Conservation (phyloP, 2,797 vertebrate species). For the Todus mexicanus region DNA sequence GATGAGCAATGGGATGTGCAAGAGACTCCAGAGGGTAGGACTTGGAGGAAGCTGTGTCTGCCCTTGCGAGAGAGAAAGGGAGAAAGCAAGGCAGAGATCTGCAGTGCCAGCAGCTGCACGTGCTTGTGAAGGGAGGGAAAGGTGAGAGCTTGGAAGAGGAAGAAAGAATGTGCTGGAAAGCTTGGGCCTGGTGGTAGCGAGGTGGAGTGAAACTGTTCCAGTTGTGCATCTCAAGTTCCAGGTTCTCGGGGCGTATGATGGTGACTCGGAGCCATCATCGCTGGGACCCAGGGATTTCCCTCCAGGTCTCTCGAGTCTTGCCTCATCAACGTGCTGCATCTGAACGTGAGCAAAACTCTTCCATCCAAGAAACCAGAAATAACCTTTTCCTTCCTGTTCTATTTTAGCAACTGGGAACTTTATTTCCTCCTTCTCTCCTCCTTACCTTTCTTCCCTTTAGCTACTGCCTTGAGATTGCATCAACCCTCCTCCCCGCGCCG, state of each 20-base stretch:
- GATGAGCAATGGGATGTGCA: not conserved
- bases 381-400: constrained; percentile 58
- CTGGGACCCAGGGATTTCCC: constrained; percentile 8
- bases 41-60: not conserved
- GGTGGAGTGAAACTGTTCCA: not conserved
- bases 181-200: not conserved
- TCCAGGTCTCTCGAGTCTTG: constrained; percentile 5
- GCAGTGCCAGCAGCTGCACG: not conserved
- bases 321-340: not conserved
- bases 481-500: not conserved
- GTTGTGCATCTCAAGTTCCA: not conserved
- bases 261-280: not conserved
- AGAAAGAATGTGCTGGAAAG: not conserved
- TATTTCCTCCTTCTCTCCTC: constrained; percentile 33
- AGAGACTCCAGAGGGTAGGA: not conserved
- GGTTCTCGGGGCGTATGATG: not conserved
- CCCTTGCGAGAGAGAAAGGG: not conserved
- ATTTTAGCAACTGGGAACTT: constrained; percentile 37
- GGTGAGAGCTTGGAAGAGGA: not conserved
- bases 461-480: constrained; percentile 41
- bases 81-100: not conserved
- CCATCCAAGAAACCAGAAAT: constrained; percentile 14
- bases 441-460: constrained; percentile 25
- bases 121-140: not conserved
- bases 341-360: not conserved